Evolutionary conservation across 2,113 vertebrate genomes (phyloP), one percentile per base, ranked within the genome.

Genomic region (Oryzias woworae): DNA sequence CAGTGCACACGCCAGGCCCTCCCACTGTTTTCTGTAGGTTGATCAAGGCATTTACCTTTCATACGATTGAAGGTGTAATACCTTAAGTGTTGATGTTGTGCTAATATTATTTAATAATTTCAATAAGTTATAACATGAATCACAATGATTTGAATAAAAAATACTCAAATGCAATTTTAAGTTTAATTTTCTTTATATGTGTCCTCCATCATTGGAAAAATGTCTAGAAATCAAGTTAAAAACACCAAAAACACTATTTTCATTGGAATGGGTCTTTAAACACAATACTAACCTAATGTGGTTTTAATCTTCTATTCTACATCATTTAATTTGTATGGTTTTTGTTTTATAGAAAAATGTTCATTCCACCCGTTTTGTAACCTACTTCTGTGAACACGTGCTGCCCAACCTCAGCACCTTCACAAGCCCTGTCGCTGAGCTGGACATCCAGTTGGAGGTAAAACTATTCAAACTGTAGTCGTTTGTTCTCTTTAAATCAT

Each of bases 361-460:
- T 61, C 97, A 99, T 92, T 98, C 97, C 75, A 98, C 97, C 15
- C 94, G 94, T 58, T 99, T 98, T 80, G 94, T 99, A 51, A 98
- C 96, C 28, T 98, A 99, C 23, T 99, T 99, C 89, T 99, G 96
- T 82, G 95, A 99, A 81, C 93, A 96, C 0, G 96, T 97, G 71
- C 93, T 99, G 64, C 95, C 97, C 49, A 98, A 97, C 81, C 94
- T 99, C 71, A 92, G 94, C 83, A 84, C 93, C 55, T 85, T 98
- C 80, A 96, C 96, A 48, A 96, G 93, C 43, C 95, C 96, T 7
- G 95, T 95, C 59, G 95, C 97, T 28, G 95, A 96, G 69, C 90
- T 97, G 23, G 97, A 99, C 91, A 97, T 98, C 82, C 97, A 99
- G 81, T 84, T 99, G 78, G 97, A 99, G 94, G 97, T 98, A 77